A percentile compares a stretch with the other conserved stretches of the same genome.
These are phyloP conservation scores for Actenoides lindsayi DNA, from an alignment of 2,113 vertebrate genomes.

Conservation along the genomic window DNA sequence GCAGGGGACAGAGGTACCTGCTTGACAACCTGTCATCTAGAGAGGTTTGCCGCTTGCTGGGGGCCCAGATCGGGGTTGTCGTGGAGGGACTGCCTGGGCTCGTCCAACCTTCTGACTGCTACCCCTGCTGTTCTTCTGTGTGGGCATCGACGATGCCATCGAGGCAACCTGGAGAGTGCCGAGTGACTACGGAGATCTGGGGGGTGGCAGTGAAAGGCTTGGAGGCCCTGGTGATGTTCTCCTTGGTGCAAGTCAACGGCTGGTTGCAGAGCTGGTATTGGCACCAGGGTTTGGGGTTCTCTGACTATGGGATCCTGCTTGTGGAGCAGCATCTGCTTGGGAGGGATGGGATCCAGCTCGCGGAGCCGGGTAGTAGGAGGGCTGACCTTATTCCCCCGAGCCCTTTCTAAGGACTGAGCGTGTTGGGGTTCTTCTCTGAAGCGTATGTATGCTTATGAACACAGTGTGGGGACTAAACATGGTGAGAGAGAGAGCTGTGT, in stretches of 20 bases:
- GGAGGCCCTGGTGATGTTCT: background rate
- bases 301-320: accelerated
- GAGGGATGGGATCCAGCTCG: background rate
- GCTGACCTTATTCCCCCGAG: background rate
- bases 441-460: background rate
- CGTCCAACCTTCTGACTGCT: too few species aligned
- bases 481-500: background rate
- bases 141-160: background rate
- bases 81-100: background rate
- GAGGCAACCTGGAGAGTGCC: background rate
- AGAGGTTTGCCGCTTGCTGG: background rate
- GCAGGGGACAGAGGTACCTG: background rate
- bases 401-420: background rate
- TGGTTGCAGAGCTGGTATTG: background rate
- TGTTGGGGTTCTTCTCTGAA: background rate
- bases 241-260: background rate
- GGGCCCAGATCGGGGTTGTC: background rate
- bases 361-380: background rate
- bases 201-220: background rate
- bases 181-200: background rate
- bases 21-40: background rate
- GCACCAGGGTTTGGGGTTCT: too few species aligned
- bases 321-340: background rate
- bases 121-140: background rate
- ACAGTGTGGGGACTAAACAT: accelerated